Percentiles rank a stretch among this genome's conserved stretches.
These are phyloP conservation scores for Halichondria panicea DNA, from an alignment of 37 sponge, comb jelly and placozoan species.

Conservation along the genomic window DNA sequence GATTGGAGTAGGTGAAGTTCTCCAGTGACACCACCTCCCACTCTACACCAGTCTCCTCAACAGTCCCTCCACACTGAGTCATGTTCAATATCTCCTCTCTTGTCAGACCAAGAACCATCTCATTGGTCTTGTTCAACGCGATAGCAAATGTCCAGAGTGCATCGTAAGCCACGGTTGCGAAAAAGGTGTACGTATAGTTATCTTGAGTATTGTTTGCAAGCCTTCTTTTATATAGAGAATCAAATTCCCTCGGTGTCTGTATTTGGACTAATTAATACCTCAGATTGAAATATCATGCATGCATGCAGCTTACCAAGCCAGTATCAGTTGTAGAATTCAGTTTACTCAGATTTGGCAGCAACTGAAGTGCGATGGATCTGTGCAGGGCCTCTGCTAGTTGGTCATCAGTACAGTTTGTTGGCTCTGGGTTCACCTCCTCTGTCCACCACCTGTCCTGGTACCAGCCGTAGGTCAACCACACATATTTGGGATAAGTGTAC, in stretches of 20 bases:
- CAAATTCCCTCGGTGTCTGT: not conserved
- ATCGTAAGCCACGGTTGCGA: constrained; percentile 16
- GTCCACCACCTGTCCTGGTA: constrained; percentile 32
- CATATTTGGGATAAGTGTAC: constrained; percentile 17
- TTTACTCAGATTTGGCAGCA: not conserved
- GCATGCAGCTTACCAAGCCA: not conserved
- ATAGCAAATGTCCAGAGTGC: constrained; percentile 22
- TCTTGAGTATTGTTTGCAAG: too few species aligned
- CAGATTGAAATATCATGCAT: not conserved
- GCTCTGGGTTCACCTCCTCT: not conserved
- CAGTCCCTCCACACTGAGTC: not conserved
- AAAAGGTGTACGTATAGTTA: too few species aligned
- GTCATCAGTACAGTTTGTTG: constrained; percentile 14
- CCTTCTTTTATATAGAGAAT: not conserved
- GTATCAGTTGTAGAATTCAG: not conserved
- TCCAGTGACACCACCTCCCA: too few species aligned
- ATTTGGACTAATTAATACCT: not conserved
- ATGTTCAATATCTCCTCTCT: not conserved
- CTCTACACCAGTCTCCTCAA: not conserved
- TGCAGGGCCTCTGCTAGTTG: constrained; percentile 8
- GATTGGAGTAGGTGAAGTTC: constrained; percentile 13
- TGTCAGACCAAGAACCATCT: not conserved
- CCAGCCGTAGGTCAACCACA: constrained; percentile 26
- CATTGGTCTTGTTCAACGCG: constrained; percentile 6
- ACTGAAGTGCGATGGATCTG: not conserved